Percentiles rank a stretch among this genome's conserved stretches.
Evolutionary conservation across 92 coral and sea anemone genomes (phyloP).

Genomic region (Parazoanthus swiftii): DNA sequence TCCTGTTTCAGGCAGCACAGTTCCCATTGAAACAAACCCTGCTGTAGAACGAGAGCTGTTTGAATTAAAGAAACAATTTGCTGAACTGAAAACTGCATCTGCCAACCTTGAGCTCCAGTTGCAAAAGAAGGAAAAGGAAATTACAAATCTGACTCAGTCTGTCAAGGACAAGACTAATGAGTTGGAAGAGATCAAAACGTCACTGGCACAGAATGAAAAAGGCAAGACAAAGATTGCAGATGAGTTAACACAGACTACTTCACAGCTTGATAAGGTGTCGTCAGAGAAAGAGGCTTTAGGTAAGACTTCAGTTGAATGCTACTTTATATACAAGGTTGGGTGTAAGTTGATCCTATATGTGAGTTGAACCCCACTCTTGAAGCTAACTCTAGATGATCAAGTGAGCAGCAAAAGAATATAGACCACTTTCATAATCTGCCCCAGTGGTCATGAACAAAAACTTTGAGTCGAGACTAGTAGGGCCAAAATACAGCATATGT

Average conservation of each 20-base stretch:
- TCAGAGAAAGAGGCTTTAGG: slow-evolving; percentile 63
- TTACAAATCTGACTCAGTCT: slow-evolving; percentile 45
- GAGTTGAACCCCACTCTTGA: neutral
- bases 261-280: slow-evolving; percentile 64
- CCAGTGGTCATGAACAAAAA: no score
- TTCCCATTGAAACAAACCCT: slow-evolving; percentile 16
- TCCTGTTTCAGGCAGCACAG: slow-evolving; percentile 4
- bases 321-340: no score
- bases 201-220: slow-evolving; percentile 50
- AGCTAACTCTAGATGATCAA: no score
- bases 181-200: slow-evolving; percentile 45
- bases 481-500: no score
- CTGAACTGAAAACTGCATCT: slow-evolving; percentile 44
- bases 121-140: slow-evolving; percentile 57
- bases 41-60: slow-evolving; percentile 22
- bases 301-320: slow-evolving; percentile 24
- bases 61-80: neutral
- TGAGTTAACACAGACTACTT: slow-evolving; percentile 47
- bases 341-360: no score
- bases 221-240: slow-evolving; percentile 45
- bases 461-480: no score
- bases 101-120: slow-evolving; percentile 62
- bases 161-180: slow-evolving; percentile 65
- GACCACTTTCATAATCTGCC: no score
- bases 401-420: no score